Evolutionary conservation across 2,113 vertebrate genomes (phyloP).

Genomic region (Calidris pygmaea): DNA sequence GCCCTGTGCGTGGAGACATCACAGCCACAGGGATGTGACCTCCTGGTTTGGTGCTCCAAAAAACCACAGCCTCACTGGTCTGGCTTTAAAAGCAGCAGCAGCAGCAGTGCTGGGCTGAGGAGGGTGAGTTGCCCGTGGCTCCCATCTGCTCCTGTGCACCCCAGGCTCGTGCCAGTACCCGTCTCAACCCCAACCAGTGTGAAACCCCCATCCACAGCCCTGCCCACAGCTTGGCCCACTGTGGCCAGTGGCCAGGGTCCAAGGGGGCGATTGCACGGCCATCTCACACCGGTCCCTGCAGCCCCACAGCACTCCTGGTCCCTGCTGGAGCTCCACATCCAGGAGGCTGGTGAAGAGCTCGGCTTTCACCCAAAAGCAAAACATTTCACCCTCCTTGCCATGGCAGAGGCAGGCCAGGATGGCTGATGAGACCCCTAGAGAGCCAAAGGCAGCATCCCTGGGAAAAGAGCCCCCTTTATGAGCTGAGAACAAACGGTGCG

Average conservation of each 20-base stretch:
- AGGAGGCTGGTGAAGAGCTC: neutral
- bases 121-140: no score
- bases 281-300: fast-evolving
- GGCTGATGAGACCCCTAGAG: neutral
- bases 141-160: neutral
- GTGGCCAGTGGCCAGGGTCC: fast-evolving
- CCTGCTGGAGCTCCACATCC: neutral
- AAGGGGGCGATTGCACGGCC: fast-evolving
- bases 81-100: neutral
- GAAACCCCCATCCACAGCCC: neutral
- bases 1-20: neutral
- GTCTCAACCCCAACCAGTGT: neutral
- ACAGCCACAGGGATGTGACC: neutral
- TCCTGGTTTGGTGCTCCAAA: neutral
- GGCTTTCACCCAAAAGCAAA: neutral
- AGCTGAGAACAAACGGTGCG: fast-evolving
- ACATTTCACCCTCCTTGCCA: fast-evolving
- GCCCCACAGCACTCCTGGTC: neutral
- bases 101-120: neutral
- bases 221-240: fast-evolving
- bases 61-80: neutral
- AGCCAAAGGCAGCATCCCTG: neutral
- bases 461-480: neutral
- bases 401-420: neutral
- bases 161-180: fast-evolving